These are phyloP conservation scores for Denticeps clupeoides DNA, from an alignment of 2,797 vertebrate species.

Conservation along the genomic window DNA sequence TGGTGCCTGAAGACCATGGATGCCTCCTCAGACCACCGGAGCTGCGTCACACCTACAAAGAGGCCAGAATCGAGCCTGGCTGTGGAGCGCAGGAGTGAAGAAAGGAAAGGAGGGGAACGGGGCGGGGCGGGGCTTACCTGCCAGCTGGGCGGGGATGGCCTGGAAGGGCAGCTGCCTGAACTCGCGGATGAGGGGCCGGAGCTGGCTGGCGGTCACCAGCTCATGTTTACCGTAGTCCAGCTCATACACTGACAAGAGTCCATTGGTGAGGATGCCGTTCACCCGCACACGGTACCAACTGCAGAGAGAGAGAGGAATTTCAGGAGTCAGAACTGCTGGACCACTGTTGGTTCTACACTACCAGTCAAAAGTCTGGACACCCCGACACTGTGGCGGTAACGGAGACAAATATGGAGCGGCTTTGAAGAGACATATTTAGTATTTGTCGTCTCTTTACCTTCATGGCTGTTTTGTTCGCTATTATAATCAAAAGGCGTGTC, in stretches of 20 bases:
- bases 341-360: too few species aligned
- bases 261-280: constrained; percentile 73
- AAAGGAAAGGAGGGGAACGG: neutral
- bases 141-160: constrained; percentile 76
- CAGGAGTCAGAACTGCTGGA: neutral
- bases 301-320: neutral
- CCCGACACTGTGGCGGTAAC: too few species aligned
- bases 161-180: constrained; percentile 88
- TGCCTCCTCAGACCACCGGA: constrained; percentile 80
- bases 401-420: too few species aligned
- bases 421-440: too few species aligned
- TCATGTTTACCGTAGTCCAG: constrained; percentile 86
- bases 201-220: constrained; percentile 57
- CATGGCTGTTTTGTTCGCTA: too few species aligned
- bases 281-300: constrained; percentile 88
- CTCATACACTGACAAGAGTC: constrained; percentile 78
- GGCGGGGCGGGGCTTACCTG: constrained; percentile 56
- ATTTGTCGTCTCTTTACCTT: too few species aligned
- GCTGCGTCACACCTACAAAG: constrained; percentile 56
- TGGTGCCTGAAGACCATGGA: constrained; percentile 86
- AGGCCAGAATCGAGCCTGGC: neutral
- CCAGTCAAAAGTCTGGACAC: too few species aligned
- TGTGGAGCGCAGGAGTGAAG: neutral
- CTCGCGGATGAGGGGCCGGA: constrained; percentile 65
- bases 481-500: too few species aligned